phyloP scores from a whole-genome alignment of 2,888 invertebrate genomes.

The Pyrgus malvae region DNA sequence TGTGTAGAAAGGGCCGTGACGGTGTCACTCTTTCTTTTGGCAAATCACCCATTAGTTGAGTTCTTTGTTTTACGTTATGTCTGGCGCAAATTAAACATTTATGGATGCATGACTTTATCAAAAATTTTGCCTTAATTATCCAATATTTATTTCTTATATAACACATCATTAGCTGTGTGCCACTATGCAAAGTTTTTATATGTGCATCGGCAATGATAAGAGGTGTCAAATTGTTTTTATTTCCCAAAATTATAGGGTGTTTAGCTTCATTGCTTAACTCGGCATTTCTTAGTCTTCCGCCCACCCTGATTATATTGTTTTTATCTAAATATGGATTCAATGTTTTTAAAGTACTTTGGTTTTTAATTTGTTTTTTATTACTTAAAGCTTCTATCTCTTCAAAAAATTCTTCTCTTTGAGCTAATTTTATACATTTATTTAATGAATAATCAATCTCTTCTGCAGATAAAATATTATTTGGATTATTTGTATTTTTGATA shows the following conservation, averaged over 20 bases:
- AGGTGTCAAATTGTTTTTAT: not conserved
- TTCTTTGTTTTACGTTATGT: not conserved
- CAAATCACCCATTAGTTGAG: constrained; percentile 28
- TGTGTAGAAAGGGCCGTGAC: constrained; percentile 17
- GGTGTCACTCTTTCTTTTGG: constrained; percentile 24
- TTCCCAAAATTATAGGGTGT: constrained; percentile 7
- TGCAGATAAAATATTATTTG: constrained; percentile 16
- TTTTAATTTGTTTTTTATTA: constrained; percentile 5
- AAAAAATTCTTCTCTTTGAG: constrained; percentile 30
- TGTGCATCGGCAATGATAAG: constrained; percentile 29
- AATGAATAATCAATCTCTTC: constrained; percentile 30
- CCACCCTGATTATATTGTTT: not conserved
- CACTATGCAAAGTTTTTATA: constrained; percentile 21
- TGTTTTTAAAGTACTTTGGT: constrained; percentile 24
- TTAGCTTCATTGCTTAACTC: not conserved
- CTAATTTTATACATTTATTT: constrained; percentile 26
- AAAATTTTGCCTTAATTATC: constrained; percentile 15
- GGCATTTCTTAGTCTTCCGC: constrained; percentile 4
- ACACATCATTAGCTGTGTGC: constrained; percentile 6
- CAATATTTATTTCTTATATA: constrained; percentile 20
- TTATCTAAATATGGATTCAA: not conserved
- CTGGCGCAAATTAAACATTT: constrained; percentile 25
- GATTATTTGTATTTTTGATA: not conserved
- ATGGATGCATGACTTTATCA: constrained; percentile 8
- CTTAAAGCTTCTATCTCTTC: constrained; percentile 13